Conservation (phyloP, 2,797 vertebrate species). For the Prunella strophiata region DNA sequence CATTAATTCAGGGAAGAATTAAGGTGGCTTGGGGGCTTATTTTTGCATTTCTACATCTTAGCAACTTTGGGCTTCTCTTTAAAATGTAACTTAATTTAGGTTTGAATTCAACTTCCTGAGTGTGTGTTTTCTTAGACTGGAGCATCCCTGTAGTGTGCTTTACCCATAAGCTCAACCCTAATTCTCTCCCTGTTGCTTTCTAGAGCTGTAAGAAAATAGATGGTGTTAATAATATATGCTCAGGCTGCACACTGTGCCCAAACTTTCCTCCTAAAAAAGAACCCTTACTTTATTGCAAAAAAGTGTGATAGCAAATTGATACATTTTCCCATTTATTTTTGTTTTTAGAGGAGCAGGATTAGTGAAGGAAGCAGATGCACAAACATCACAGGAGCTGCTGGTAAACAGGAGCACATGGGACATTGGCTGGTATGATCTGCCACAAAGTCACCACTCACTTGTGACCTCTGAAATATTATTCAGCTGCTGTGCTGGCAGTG, state of each 20-base stretch:
- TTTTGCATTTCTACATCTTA: neutral
- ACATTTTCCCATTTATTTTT: neutral
- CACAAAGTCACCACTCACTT: neutral
- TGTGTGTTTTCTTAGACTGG: neutral
- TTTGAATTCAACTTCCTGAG: neutral
- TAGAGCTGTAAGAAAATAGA: neutral
- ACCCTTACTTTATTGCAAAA: neutral
- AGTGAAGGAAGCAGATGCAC: neutral
- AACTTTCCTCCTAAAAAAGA: neutral
- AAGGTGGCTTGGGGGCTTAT: neutral
- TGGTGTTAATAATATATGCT: neutral
- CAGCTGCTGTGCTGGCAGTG: neutral
- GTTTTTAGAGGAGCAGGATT: neutral
- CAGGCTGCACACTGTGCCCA: accelerated
- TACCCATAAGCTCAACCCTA: neutral
- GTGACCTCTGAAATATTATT: neutral
- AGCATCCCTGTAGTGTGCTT: neutral
- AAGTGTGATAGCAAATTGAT: neutral
- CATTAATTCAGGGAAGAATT: neutral
- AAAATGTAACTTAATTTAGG: neutral
- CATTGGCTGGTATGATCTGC: neutral
- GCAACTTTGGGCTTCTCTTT: neutral
- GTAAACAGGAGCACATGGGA: neutral
- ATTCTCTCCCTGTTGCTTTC: neutral
- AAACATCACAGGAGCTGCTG: neutral